A percentile compares a stretch with the other conserved stretches of the same genome.
phyloP scores from a whole-genome alignment of 2,797 vertebrate genomes.

The Malacoraja senta region DNA sequence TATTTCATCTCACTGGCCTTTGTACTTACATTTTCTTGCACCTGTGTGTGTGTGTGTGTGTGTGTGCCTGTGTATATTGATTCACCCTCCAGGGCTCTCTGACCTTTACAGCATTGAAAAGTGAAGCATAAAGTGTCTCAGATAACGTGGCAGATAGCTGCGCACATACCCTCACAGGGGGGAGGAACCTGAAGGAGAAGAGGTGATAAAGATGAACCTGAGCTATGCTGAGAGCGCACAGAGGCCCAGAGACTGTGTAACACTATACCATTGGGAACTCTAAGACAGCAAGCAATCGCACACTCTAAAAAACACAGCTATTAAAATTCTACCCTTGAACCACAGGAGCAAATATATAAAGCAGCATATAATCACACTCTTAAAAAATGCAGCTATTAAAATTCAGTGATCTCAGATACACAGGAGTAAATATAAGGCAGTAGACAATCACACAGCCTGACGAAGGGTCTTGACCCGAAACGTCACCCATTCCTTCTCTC shows the following conservation, averaged over 20 bases:
- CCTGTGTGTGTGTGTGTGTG: slow-evolving; percentile 46
- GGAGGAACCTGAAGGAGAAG: neutral
- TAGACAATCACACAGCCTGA: too few relatives aligned
- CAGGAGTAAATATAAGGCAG: too few relatives aligned
- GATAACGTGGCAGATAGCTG: slow-evolving; percentile 46
- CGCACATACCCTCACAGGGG: slow-evolving; percentile 39
- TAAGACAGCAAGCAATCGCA: neutral
- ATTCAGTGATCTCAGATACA: too few relatives aligned
- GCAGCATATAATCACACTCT: too few relatives aligned
- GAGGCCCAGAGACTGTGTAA: neutral
- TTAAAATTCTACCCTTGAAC: neutral
- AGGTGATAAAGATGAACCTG: neutral
- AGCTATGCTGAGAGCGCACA: neutral
- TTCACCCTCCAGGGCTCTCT: slow-evolving; percentile 47
- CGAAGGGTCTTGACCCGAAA: too few relatives aligned
- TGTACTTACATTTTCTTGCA: slow-evolving; percentile 45
- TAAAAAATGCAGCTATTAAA: too few relatives aligned
- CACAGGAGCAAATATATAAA: neutral
- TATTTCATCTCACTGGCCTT: slow-evolving; percentile 50
- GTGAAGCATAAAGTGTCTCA: slow-evolving; percentile 48
- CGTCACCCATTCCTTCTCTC: too few relatives aligned
- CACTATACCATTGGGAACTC: slow-evolving; percentile 5
- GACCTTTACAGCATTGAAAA: slow-evolving; percentile 48
- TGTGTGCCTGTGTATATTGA: slow-evolving; percentile 41
- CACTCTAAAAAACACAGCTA: neutral